Percentiles rank a stretch among this genome's conserved stretches.
Conservation (phyloP, 2,888 invertebrate species). For the Drosophila meridionalis region DNA sequence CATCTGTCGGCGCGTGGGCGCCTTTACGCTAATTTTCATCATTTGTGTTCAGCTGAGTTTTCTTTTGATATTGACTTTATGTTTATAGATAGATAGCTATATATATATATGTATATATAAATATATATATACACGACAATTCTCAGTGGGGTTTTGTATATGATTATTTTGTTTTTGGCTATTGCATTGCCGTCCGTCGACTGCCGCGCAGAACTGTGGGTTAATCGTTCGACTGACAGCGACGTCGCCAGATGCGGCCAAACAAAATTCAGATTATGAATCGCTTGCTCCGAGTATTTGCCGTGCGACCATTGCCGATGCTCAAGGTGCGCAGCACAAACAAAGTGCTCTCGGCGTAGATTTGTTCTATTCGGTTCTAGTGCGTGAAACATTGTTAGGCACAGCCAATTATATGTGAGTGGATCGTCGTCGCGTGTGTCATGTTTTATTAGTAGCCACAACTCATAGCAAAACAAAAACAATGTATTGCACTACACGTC, state of each 20-base stretch:
- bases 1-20: conserved; percentile 57
- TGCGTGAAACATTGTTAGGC: conserved; percentile 16
- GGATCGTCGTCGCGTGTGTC: conserved; percentile 11
- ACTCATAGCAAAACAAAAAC: conserved; percentile 18
- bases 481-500: conserved; percentile 72
- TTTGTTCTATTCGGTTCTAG: conserved; percentile 7
- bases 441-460: conserved; percentile 37
- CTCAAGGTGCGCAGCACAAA: conserved; percentile 61
- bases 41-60: conserved; percentile 46
- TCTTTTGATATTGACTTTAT: conserved; percentile 60
- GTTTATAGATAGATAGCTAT: conserved; percentile 17
- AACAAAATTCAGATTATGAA: conserved; percentile 73
- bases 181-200: conserved; percentile 55
- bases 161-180: conserved; percentile 34
- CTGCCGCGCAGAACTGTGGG: conserved; percentile 46
- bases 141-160: conserved; percentile 43
- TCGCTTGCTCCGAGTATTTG: conserved; percentile 52
- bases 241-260: conserved; percentile 53
- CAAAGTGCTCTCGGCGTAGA: conserved; percentile 12
- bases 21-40: conserved; percentile 58
- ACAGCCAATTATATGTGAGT: conserved; percentile 30
- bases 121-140: conserved; percentile 19
- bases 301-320: conserved; percentile 64
- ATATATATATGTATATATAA: conserved; percentile 2
- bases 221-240: conserved; percentile 64